phyloP scores from a whole-genome alignment of 1,140 invertebrate species.

The Drosophila malerkotliana region DNA sequence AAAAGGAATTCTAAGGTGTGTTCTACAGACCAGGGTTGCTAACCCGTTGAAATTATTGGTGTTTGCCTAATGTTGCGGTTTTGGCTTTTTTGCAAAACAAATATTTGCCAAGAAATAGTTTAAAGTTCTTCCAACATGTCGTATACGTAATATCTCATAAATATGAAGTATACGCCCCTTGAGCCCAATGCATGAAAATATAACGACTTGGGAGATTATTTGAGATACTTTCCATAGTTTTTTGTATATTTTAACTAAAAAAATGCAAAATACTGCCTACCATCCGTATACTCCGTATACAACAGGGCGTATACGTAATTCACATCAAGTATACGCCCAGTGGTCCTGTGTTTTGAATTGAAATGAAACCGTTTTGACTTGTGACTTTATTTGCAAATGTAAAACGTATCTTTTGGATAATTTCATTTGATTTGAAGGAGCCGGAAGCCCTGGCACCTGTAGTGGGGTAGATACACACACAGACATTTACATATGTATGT shows the following conservation, averaged over 20 bases:
- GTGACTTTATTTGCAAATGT: neutral
- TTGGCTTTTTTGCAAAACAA: conserved; percentile 9
- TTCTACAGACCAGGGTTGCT: conserved; percentile 34
- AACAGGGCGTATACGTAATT: neutral
- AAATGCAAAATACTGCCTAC: no score
- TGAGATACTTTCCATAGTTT: neutral
- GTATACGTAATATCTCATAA: conserved; percentile 6
- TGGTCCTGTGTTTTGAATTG: neutral
- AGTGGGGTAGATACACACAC: conserved; percentile 7
- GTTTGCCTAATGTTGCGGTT: conserved; percentile 4
- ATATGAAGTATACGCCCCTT: neutral
- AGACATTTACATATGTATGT: neutral
- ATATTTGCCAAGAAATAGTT: neutral
- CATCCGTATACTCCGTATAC: neutral
- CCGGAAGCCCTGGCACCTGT: conserved; percentile 37
- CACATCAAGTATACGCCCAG: neutral
- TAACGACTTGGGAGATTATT: no score
- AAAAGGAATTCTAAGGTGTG: conserved; percentile 59
- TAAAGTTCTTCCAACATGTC: neutral
- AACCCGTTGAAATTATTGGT: conserved; percentile 9
- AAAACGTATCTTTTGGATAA: conserved; percentile 10
- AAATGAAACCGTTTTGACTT: neutral
- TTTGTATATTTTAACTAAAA: no score
- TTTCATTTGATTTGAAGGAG: conserved; percentile 27
- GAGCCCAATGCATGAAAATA: neutral